Evolutionary conservation across 1,140 invertebrate species (phyloP).

Genomic region (Phymastichus coffea): DNA sequence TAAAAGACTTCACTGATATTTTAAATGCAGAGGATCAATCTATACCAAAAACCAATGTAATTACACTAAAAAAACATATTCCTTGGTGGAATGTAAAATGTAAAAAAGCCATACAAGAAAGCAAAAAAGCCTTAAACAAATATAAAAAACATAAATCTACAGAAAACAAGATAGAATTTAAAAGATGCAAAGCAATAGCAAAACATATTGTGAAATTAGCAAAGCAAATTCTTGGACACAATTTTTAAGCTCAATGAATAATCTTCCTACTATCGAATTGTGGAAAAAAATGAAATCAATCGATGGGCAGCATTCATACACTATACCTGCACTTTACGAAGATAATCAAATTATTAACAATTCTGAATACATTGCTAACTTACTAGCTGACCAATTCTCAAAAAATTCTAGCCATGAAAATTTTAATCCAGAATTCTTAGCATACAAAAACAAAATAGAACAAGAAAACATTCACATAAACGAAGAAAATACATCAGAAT

Average conservation of each 20-base stretch:
- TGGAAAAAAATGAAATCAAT: slow-evolving; percentile 1
- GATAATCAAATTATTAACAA: too few relatives aligned
- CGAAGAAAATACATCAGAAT: too few relatives aligned
- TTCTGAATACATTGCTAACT: too few relatives aligned
- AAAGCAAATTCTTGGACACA: not conserved
- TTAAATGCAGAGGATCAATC: slow-evolving; percentile 19
- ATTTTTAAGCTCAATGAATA: not conserved
- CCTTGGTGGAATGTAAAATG: slow-evolving; percentile 1
- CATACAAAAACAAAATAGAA: too few relatives aligned
- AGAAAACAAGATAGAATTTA: slow-evolving; percentile 1
- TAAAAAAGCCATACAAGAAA: not conserved
- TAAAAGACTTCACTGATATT: slow-evolving; percentile 30
- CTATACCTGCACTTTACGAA: too few relatives aligned
- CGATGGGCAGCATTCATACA: not conserved
- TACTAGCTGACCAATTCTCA: too few relatives aligned
- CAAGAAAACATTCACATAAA: too few relatives aligned
- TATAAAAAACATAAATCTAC: not conserved
- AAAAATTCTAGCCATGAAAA: too few relatives aligned
- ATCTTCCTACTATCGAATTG: not conserved
- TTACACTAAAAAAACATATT: not conserved
- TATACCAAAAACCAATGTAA: not conserved
- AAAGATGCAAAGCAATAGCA: slow-evolving; percentile 1
- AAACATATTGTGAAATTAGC: not conserved
- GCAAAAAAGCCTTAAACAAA: not conserved
- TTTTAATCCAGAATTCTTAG: too few relatives aligned